Evolutionary conservation across 1,140 invertebrate genomes (phyloP).

Genomic region (Sitophilus oryzae): DNA sequence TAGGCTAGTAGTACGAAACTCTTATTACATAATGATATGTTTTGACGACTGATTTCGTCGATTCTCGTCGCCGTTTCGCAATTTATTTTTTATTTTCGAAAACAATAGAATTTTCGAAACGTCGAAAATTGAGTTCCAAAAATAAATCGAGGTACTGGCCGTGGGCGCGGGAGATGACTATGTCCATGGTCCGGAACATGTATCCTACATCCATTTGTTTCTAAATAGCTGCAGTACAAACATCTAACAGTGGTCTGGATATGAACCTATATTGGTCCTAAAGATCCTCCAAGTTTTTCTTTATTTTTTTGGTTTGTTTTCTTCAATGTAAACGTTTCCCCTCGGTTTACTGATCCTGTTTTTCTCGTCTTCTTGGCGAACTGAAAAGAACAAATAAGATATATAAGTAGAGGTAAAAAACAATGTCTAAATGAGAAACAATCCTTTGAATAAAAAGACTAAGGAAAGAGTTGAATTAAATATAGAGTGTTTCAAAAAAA

Average conservation of each 20-base stretch:
- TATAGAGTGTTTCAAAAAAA: no score
- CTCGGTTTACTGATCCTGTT: constrained; percentile 43
- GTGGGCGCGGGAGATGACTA: neutral
- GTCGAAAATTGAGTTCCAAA: neutral
- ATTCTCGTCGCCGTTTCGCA: no score
- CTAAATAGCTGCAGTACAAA: neutral
- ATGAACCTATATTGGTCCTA: no score
- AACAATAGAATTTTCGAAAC: neutral
- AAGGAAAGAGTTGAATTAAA: no score
- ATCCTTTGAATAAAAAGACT: no score
- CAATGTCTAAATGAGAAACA: no score
- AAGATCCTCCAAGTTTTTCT: neutral
- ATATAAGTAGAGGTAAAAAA: constrained; percentile 2
- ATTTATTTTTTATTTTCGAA: neutral
- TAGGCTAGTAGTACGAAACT: no score
- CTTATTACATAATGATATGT: no score
- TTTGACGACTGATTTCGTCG: no score
- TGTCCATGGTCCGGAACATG: no score
- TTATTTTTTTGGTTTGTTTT: constrained; percentile 26
- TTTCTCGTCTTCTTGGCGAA: constrained; percentile 34
- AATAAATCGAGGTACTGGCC: neutral
- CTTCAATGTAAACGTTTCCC: constrained; percentile 51
- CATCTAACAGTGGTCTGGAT: neutral
- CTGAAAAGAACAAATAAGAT: constrained; percentile 33
- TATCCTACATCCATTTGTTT: neutral